These are phyloP conservation scores for Thryonomys swinderianus DNA, from an alignment of 2,113 vertebrate genomes.

Conservation along the genomic window DNA sequence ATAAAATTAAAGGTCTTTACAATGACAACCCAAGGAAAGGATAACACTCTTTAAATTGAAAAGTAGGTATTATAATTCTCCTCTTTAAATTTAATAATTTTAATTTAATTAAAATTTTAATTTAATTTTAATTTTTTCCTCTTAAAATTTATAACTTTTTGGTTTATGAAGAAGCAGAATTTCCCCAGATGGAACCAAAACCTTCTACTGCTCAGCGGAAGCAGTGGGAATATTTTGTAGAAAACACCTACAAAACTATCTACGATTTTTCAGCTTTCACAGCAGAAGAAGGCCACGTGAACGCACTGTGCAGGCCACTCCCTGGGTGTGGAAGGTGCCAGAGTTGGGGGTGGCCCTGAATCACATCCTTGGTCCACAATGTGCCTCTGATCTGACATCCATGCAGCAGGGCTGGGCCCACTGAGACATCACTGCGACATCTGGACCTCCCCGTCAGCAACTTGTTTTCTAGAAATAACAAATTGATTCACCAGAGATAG, in stretches of 20 bases:
- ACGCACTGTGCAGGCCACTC: background rate
- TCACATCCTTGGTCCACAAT: background rate
- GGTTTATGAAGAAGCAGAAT: background rate
- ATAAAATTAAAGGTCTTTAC: background rate
- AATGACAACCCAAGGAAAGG: background rate
- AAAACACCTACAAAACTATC: background rate
- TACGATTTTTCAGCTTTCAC: background rate
- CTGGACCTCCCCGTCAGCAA: background rate
- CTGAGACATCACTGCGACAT: rapidly evolving
- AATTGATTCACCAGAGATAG: background rate
- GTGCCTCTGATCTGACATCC: background rate
- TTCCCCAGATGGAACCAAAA: background rate
- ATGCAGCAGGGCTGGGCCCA: rapidly evolving
- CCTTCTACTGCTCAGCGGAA: background rate
- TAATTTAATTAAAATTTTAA: too few relatives aligned
- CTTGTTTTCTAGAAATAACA: background rate
- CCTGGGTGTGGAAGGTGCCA: background rate
- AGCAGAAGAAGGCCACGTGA: background rate
- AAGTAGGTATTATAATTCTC: background rate
- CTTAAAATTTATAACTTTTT: too few relatives aligned
- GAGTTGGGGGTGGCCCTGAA: background rate
- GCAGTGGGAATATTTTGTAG: background rate
- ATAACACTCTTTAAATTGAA: background rate
- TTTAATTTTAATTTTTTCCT: too few relatives aligned
- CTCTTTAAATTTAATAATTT: background rate